These are phyloP conservation scores for Drosophila neonasuta DNA, from an alignment of 2,888 invertebrate species.

Conservation along the genomic window DNA sequence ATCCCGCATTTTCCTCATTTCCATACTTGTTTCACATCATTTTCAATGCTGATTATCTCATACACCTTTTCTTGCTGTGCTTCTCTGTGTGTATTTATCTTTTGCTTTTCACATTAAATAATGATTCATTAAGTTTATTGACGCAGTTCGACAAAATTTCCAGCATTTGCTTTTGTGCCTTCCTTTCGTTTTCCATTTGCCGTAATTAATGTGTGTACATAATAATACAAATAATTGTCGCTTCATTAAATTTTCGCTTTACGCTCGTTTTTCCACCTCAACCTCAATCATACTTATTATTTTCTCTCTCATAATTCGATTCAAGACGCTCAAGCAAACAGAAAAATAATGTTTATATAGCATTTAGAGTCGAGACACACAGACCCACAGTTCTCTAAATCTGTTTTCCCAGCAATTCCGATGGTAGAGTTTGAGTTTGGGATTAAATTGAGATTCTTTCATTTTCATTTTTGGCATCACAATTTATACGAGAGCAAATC, in stretches of 20 bases:
- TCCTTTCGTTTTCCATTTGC: constrained; percentile 17
- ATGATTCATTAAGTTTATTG: constrained; percentile 65
- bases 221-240: constrained; percentile 52
- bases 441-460: neutral
- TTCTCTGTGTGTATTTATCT: constrained; percentile 21
- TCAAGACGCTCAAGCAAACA: constrained; percentile 38
- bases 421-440: constrained; percentile 1
- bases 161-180: constrained; percentile 13
- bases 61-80: neutral
- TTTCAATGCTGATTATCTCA: constrained; percentile 1
- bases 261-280: constrained; percentile 28
- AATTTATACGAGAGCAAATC: neutral
- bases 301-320: neutral
- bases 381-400: constrained; percentile 2
- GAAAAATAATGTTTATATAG: constrained; percentile 28
- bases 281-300: constrained; percentile 15
- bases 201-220: constrained; percentile 58
- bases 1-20: neutral
- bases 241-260: constrained; percentile 50
- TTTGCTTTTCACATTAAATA: constrained; percentile 32
- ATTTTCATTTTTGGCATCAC: neutral
- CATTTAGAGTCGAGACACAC: constrained; percentile 30
- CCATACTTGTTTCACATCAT: neutral
- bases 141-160: constrained; percentile 42
- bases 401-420: neutral